These are phyloP conservation scores for Crocallis elinguaria DNA, from an alignment of 2,888 invertebrate genomes.

Conservation along the genomic window DNA sequence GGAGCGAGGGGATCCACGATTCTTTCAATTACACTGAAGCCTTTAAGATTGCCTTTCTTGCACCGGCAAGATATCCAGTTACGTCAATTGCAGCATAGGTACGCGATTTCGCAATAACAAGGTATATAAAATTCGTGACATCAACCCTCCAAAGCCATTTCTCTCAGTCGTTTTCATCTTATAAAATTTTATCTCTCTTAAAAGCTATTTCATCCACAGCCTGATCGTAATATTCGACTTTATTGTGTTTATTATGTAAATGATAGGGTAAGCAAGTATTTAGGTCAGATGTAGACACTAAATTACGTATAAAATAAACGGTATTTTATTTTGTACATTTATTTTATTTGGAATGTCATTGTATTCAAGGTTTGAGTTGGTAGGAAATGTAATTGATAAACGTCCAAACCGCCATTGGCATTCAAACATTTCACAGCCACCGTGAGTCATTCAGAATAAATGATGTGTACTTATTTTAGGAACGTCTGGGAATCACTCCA, in stretches of 20 bases:
- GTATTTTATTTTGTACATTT: too few species aligned
- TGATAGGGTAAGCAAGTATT: slow-evolving; percentile 28
- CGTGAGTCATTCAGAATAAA: slow-evolving; percentile 62
- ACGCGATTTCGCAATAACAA: neutral
- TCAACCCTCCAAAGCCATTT: slow-evolving; percentile 1
- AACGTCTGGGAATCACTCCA: slow-evolving; percentile 73
- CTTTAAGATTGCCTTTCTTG: slow-evolving; percentile 43
- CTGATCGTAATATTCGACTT: slow-evolving; percentile 31
- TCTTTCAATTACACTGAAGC: slow-evolving; percentile 67
- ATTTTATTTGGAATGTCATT: slow-evolving; percentile 28
- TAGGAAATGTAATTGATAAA: slow-evolving; percentile 25
- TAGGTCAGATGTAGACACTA: slow-evolving; percentile 18
- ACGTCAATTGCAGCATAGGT: slow-evolving; percentile 27
- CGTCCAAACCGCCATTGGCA: slow-evolving; percentile 21
- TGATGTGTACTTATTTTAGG: slow-evolving; percentile 67
- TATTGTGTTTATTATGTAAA: slow-evolving; percentile 35
- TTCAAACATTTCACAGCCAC: slow-evolving; percentile 38
- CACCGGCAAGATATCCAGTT: slow-evolving; percentile 49
- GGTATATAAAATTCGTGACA: neutral
- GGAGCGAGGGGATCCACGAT: slow-evolving; percentile 43
- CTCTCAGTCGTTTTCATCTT: slow-evolving; percentile 22
- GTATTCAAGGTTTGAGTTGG: slow-evolving; percentile 25
- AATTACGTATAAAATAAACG: slow-evolving; percentile 19
- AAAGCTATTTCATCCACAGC: slow-evolving; percentile 25
- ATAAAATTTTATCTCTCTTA: slow-evolving; percentile 25